Evolutionary conservation across 2,797 vertebrate genomes (phyloP).

Genomic region (Phalanger gymnotis): DNA sequence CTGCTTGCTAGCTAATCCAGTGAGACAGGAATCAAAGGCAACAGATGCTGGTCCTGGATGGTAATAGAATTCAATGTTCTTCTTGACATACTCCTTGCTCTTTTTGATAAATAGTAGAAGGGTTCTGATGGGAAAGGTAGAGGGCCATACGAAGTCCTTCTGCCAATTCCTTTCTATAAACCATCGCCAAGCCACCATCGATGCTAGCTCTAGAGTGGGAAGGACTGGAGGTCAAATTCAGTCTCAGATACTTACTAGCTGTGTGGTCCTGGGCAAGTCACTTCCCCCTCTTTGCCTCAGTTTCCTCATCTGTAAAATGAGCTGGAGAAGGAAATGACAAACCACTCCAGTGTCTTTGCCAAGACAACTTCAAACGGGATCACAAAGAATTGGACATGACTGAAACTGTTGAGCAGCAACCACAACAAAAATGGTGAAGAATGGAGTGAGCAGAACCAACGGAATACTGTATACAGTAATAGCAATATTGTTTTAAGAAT

Average conservation of each 20-base stretch:
- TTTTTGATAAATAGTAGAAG: neutral
- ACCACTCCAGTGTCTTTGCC: neutral
- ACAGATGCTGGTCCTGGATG: neutral
- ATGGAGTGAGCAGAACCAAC: too few relatives aligned
- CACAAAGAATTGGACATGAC: neutral
- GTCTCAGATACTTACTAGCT: neutral
- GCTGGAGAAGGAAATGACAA: neutral
- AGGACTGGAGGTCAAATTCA: neutral
- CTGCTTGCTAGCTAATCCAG: neutral
- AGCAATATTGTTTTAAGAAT: too few relatives aligned
- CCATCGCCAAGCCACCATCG: neutral
- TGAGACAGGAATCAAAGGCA: neutral
- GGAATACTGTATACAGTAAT: too few relatives aligned
- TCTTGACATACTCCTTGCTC: neutral
- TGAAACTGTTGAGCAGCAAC: too few relatives aligned
- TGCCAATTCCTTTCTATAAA: neutral
- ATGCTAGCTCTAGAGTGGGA: neutral
- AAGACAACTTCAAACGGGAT: neutral
- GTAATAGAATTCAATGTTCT: neutral
- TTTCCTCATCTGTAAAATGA: neutral
- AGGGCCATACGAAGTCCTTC: neutral
- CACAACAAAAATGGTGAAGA: too few relatives aligned
- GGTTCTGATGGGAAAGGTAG: neutral
- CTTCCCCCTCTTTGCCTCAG: neutral
- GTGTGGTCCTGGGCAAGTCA: neutral